phyloP scores from a whole-genome alignment of 2,888 invertebrate genomes.

The Geophilus truncorum region DNA sequence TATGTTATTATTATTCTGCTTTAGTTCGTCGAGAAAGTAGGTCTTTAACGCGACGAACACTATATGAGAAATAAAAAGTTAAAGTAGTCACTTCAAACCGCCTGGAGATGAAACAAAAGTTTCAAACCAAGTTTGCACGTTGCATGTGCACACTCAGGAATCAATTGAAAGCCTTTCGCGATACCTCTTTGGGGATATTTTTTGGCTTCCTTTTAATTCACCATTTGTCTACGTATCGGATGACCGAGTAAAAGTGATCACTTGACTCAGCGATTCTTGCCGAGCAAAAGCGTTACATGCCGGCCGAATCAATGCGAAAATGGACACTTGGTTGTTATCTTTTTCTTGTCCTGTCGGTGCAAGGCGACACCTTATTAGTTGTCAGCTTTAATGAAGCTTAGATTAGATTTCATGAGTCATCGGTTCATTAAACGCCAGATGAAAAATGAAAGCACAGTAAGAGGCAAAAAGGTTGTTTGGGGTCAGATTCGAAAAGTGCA shows the following conservation, averaged over 20 bases:
- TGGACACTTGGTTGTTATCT: not conserved
- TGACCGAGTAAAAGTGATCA: not conserved
- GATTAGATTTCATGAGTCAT: conserved; percentile 2
- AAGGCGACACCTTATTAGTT: not conserved
- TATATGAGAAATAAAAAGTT: not conserved
- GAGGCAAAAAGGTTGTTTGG: not conserved
- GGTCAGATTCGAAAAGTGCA: conserved; percentile 2
- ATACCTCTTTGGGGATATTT: not conserved
- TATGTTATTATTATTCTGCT: too few species aligned
- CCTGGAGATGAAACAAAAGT: not conserved
- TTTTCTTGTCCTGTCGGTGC: not conserved
- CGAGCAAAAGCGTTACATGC: not conserved
- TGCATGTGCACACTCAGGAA: not conserved
- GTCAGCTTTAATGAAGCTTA: not conserved
- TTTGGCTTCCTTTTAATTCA: not conserved
- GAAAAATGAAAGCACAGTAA: not conserved
- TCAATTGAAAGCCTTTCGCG: not conserved
- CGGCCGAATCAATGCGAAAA: not conserved
- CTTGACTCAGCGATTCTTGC: not conserved
- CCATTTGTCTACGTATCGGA: not conserved
- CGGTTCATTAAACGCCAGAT: not conserved
- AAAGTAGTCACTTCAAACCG: not conserved
- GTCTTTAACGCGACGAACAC: too few species aligned
- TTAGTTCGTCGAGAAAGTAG: not conserved
- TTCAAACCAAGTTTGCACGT: not conserved